Evolutionary conservation across 1,140 invertebrate genomes (phyloP).

Genomic region (Pseudomyrmex cubaensis): DNA sequence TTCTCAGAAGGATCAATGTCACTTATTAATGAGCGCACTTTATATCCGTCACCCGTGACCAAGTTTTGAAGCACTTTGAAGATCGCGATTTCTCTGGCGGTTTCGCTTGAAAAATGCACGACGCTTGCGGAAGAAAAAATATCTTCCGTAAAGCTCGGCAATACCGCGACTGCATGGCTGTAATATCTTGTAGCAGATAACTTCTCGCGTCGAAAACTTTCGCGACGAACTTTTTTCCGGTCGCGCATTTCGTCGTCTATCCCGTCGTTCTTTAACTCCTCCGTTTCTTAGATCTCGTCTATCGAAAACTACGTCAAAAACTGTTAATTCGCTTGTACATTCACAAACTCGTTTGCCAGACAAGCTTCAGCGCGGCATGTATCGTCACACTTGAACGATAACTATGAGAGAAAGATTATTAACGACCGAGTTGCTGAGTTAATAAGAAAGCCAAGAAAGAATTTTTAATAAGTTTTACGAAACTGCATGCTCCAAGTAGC

Average conservation of each 20-base stretch:
- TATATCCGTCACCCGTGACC: slow-evolving; percentile 54
- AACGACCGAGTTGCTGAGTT: slow-evolving; percentile 35
- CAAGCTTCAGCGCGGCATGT: slow-evolving; percentile 15
- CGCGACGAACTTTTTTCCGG: slow-evolving; percentile 50
- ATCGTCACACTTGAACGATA: slow-evolving; percentile 44
- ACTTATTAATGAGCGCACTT: slow-evolving; percentile 57
- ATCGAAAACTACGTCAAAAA: slow-evolving; percentile 40
- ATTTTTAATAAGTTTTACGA: slow-evolving; percentile 57
- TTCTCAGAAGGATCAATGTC: slow-evolving; percentile 50
- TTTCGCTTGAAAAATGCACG: slow-evolving; percentile 61
- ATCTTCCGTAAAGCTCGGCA: slow-evolving; percentile 56
- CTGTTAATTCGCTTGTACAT: slow-evolving; percentile 54
- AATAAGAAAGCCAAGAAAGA: slow-evolving; percentile 49
- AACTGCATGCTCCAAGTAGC: slow-evolving; percentile 11
- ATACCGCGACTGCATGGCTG: slow-evolving; percentile 37
- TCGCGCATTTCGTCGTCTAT: slow-evolving; percentile 16
- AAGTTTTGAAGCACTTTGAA: slow-evolving; percentile 55
- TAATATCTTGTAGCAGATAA: slow-evolving; percentile 63
- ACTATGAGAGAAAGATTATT: slow-evolving; percentile 24
- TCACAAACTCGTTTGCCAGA: slow-evolving; percentile 28
- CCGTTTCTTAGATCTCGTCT: neutral
- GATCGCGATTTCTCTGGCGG: slow-evolving; percentile 57
- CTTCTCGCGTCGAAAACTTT: slow-evolving; percentile 55
- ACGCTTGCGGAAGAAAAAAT: slow-evolving; percentile 38
- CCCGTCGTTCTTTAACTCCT: neutral